phyloP scores from a whole-genome alignment of 1,140 invertebrate genomes.

The Thaumetopoea pityocampa region DNA sequence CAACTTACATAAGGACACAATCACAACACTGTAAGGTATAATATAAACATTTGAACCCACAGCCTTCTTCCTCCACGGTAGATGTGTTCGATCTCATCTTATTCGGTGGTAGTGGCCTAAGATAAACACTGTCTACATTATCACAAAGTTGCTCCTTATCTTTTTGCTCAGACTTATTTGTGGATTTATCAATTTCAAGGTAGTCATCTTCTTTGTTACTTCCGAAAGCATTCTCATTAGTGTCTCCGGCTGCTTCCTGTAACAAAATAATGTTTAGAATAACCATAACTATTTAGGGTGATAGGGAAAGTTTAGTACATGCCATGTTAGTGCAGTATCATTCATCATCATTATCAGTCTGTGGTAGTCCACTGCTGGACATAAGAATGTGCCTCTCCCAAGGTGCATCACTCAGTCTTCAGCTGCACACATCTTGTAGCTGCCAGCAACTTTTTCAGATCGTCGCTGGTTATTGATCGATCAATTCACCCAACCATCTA shows the following conservation, averaged over 20 bases:
- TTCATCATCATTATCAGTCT: too few relatives aligned
- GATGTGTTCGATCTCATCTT: slow-evolving; percentile 40
- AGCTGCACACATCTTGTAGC: too few relatives aligned
- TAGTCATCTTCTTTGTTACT: slow-evolving; percentile 27
- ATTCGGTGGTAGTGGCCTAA: slow-evolving; percentile 43
- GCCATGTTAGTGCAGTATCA: too few relatives aligned
- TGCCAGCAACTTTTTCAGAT: too few relatives aligned
- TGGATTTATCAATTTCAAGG: slow-evolving; percentile 31
- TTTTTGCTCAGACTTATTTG: slow-evolving; percentile 25
- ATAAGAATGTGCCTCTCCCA: too few relatives aligned
- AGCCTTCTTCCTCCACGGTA: slow-evolving; percentile 54
- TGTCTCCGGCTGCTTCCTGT: slow-evolving; percentile 45
- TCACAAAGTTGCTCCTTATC: slow-evolving; percentile 35
- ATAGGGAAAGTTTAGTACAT: too few relatives aligned
- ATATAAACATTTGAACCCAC: slow-evolving; percentile 65
- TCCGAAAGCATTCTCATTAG: slow-evolving; percentile 21
- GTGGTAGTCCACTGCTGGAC: too few relatives aligned
- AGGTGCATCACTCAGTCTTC: too few relatives aligned
- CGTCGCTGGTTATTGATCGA: too few relatives aligned
- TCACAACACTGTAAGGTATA: slow-evolving; percentile 67
- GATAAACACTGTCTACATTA: slow-evolving; percentile 58
- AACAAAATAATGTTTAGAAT: slow-evolving; percentile 10
- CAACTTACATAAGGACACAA: slow-evolving; percentile 59
- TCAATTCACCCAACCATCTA: too few relatives aligned
- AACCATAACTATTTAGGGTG: background rate